Percentiles rank a stretch among this genome's conserved stretches.
phyloP scores from a whole-genome alignment of 2,113 vertebrate species.

The Xyliphius kryptos region DNA sequence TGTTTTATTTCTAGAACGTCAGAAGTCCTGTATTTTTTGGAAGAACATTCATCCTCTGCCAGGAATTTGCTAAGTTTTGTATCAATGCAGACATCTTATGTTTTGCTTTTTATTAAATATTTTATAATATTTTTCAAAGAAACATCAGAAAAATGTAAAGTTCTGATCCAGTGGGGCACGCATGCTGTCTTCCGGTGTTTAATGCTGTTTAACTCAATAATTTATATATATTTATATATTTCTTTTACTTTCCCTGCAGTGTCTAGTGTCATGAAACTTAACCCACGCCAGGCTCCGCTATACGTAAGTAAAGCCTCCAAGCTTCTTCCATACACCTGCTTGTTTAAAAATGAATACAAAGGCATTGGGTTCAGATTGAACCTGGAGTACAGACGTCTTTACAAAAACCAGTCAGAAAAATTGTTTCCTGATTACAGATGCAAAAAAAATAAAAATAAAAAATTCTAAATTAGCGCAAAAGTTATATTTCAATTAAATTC shows the following conservation, averaged over 20 bases:
- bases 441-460: too few species aligned
- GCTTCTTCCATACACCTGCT: conserved; percentile 6
- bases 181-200: too few species aligned
- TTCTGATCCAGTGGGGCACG: too few species aligned
- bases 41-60: background rate
- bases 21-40: background rate
- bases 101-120: background rate
- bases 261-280: conserved; percentile 97
- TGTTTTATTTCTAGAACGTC: background rate
- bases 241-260: conserved; percentile 68
- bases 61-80: background rate
- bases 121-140: too few species aligned
- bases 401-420: background rate
- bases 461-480: too few species aligned
- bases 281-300: conserved; percentile 91
- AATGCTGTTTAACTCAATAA: background rate
- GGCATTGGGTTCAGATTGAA: too few species aligned
- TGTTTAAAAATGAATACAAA: conserved; percentile 5
- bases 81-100: background rate
- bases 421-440: background rate
- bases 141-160: too few species aligned
- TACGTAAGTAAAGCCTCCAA: conserved; percentile 83
- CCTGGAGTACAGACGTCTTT: too few species aligned
- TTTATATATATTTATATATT: too few species aligned
- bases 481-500: too few species aligned